phyloP scores from a whole-genome alignment of 2,113 vertebrate species.

The Xenotilapia caudafasciata region DNA sequence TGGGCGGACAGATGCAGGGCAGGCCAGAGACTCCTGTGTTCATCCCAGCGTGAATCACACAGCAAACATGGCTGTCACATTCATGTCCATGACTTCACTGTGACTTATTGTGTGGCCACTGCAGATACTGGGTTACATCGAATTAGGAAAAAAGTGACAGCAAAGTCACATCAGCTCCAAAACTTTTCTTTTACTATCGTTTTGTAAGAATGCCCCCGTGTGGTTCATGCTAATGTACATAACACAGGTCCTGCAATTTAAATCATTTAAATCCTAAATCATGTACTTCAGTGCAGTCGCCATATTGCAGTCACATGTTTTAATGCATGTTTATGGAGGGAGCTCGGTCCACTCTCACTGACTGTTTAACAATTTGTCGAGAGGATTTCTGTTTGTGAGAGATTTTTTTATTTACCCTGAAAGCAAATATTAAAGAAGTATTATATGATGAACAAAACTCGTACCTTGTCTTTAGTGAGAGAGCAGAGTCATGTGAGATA shows the following conservation, averaged over 20 bases:
- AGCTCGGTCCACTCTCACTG: not conserved
- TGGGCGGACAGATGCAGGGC: slow-evolving; percentile 13
- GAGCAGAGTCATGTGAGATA: not conserved
- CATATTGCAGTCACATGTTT: not conserved
- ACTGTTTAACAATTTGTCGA: not conserved
- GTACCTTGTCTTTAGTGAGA: not conserved
- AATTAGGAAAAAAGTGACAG: not conserved
- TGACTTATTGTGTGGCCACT: not conserved
- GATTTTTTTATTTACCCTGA: not conserved
- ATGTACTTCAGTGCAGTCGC: not conserved
- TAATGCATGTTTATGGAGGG: not conserved
- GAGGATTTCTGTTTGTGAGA: not conserved
- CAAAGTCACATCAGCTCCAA: not conserved
- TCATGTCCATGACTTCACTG: not conserved
- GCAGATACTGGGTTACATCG: not conserved
- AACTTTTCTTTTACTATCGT: not conserved
- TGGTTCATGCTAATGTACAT: not conserved
- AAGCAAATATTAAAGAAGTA: not conserved
- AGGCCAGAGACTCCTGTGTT: slow-evolving; percentile 16
- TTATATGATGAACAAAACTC: not conserved
- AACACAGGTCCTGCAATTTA: not conserved
- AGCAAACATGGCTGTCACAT: slow-evolving; percentile 2
- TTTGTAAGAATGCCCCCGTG: not conserved
- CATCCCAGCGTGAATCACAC: not conserved
- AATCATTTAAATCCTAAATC: not conserved